Percentiles rank a stretch among this genome's conserved stretches.
Conservation (phyloP, 2,888 invertebrate species). For the Syrphus vitripennis region DNA sequence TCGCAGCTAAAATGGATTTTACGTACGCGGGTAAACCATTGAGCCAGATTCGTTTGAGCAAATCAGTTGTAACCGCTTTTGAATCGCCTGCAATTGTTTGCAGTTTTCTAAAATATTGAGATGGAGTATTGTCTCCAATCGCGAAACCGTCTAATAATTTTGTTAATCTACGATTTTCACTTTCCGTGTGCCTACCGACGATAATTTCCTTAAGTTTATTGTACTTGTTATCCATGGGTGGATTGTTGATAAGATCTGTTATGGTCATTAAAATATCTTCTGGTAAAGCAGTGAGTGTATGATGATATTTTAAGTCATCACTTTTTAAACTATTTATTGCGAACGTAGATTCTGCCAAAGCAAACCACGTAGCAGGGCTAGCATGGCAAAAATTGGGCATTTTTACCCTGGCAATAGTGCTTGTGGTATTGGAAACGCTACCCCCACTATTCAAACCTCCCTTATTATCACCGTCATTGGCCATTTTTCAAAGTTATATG, state of each 20-base stretch:
- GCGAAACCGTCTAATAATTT: not conserved
- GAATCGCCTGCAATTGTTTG: not conserved
- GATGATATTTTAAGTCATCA: not conserved
- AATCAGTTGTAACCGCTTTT: not conserved
- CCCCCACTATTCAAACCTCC: too few species aligned
- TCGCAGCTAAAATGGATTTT: not conserved
- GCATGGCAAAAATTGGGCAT: not conserved
- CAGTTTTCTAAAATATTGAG: not conserved
- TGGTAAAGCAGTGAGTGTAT: not conserved
- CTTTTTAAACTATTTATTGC: not conserved
- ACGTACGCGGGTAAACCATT: not conserved
- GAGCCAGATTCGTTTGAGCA: not conserved
- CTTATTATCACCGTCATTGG: too few species aligned
- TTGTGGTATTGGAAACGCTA: too few species aligned
- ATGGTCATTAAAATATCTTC: not conserved
- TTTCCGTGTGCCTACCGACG: not conserved
- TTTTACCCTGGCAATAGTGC: not conserved
- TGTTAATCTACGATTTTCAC: not conserved
- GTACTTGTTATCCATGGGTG: not conserved
- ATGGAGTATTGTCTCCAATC: slow-evolving; percentile 7
- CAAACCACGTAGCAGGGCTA: not conserved
- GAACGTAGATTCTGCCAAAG: not conserved
- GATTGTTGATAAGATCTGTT: not conserved
- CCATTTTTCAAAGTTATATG: too few species aligned
- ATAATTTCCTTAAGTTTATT: not conserved